Conservation (phyloP, 2,888 invertebrate species). For the Sesamia inferens region DNA sequence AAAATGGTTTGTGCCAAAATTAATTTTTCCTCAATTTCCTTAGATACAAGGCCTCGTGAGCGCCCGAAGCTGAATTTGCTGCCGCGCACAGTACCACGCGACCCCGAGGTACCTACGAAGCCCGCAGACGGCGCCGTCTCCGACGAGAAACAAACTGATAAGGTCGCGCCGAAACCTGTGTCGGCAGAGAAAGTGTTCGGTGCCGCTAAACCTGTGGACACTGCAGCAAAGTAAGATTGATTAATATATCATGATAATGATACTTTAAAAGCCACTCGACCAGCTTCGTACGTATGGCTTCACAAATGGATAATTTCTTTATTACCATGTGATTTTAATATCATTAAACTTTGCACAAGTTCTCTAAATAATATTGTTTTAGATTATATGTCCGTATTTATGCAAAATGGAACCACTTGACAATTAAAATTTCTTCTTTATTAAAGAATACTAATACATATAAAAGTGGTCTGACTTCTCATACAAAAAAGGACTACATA, state of each 20-base stretch:
- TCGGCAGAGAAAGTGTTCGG: conserved; percentile 96
- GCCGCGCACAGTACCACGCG: conserved; percentile 94
- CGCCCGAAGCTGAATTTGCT: conserved; percentile 95
- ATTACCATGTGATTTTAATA: background rate
- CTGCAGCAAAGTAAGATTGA: conserved; percentile 92
- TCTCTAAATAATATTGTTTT: background rate
- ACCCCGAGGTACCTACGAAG: conserved; percentile 79
- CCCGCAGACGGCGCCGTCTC: conserved; percentile 79
- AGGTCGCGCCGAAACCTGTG: conserved; percentile 85
- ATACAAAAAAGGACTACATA: no score
- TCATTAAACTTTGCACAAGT: background rate
- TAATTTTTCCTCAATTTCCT: background rate
- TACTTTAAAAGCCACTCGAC: background rate
- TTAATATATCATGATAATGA: no score
- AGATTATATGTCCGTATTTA: no score
- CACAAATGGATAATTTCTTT: background rate
- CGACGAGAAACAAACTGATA: conserved; percentile 68
- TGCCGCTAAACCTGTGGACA: conserved; percentile 98
- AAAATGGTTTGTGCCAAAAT: background rate
- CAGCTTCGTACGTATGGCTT: background rate
- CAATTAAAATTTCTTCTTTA: no score
- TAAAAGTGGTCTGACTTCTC: no score
- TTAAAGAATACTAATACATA: no score
- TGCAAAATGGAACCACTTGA: no score
- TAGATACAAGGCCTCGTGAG: conserved; percentile 90